Percentiles rank a stretch among this genome's conserved stretches.
Conservation (phyloP, 2,888 invertebrate genomes). For the Drosophila hamatofila region DNA sequence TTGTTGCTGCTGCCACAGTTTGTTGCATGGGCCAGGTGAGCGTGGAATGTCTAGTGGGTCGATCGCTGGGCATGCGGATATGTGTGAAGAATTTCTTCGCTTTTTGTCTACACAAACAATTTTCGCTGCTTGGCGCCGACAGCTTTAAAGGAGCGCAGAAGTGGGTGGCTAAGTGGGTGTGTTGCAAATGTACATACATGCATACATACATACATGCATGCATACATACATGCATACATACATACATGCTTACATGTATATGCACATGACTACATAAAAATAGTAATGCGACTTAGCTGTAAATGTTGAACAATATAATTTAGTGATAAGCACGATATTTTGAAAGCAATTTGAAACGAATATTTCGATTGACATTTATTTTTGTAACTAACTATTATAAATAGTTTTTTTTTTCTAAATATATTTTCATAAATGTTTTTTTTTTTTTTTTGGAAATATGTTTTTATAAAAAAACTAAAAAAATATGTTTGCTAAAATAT, state of each 20-base stretch:
- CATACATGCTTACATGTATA: too few species aligned
- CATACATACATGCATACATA: not conserved
- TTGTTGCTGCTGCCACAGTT: slow-evolving; percentile 2
- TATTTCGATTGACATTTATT: too few species aligned
- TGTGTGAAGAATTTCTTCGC: slow-evolving; percentile 10
- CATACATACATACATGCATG: not conserved
- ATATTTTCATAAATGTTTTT: too few species aligned
- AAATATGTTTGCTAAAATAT: too few species aligned
- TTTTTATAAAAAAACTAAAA: too few species aligned
- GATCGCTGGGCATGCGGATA: slow-evolving; percentile 12
- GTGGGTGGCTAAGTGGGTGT: slow-evolving; percentile 11
- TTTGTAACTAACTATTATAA: too few species aligned
- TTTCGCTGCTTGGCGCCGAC: slow-evolving; percentile 9
- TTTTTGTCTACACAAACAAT: not conserved
- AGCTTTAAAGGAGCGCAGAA: slow-evolving; percentile 5
- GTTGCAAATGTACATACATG: not conserved
- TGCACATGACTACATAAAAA: not conserved
- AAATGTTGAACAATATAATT: not conserved
- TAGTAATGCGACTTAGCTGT: not conserved
- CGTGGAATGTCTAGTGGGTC: slow-evolving; percentile 15
- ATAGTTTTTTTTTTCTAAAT: too few species aligned
- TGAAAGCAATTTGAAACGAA: too few species aligned
- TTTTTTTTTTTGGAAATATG: too few species aligned
- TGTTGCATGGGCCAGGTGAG: slow-evolving; percentile 5
- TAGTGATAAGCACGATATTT: too few species aligned